phyloP scores from a whole-genome alignment of 1,140 invertebrate species.

The Drosophila ironensis region DNA sequence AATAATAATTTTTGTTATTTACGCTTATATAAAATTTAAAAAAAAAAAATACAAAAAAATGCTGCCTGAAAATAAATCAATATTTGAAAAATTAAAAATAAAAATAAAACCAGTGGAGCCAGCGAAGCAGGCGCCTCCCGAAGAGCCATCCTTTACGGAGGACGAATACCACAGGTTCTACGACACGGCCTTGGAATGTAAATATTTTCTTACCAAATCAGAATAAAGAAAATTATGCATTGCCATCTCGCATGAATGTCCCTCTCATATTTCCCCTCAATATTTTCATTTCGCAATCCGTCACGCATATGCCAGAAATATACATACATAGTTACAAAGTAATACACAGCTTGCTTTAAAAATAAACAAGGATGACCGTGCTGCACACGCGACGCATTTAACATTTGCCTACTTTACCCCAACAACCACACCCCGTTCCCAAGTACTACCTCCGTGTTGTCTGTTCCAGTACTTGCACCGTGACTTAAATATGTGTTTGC shows the following conservation, averaged over 20 bases:
- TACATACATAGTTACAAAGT: no score
- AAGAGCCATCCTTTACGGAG: slow-evolving; percentile 83
- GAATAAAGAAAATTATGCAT: slow-evolving; percentile 12
- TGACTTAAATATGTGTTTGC: slow-evolving; percentile 18
- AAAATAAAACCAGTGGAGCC: slow-evolving; percentile 47
- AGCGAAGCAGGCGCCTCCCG: slow-evolving; percentile 27
- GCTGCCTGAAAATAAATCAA: slow-evolving; percentile 22
- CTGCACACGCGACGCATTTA: slow-evolving; percentile 23
- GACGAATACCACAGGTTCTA: slow-evolving; percentile 90
- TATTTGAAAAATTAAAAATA: no score
- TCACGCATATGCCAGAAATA: neutral
- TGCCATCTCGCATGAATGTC: slow-evolving; percentile 21
- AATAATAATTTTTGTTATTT: slow-evolving; percentile 35
- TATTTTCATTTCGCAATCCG: slow-evolving; percentile 29
- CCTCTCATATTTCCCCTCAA: slow-evolving; percentile 7
- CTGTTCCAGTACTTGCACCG: slow-evolving; percentile 4
- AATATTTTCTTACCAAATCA: slow-evolving; percentile 61
- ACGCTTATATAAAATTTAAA: slow-evolving; percentile 36
- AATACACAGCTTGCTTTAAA: slow-evolving; percentile 16
- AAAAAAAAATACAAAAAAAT: slow-evolving; percentile 40
- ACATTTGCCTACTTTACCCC: slow-evolving; percentile 7
- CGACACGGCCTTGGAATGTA: slow-evolving; percentile 90
- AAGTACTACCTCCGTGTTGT: neutral
- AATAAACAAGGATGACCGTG: slow-evolving; percentile 12
- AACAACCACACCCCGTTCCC: neutral